Percentiles rank a stretch among this genome's conserved stretches.
phyloP scores from a whole-genome alignment of 2,797 vertebrate genomes.

The Acanthornis magna region DNA sequence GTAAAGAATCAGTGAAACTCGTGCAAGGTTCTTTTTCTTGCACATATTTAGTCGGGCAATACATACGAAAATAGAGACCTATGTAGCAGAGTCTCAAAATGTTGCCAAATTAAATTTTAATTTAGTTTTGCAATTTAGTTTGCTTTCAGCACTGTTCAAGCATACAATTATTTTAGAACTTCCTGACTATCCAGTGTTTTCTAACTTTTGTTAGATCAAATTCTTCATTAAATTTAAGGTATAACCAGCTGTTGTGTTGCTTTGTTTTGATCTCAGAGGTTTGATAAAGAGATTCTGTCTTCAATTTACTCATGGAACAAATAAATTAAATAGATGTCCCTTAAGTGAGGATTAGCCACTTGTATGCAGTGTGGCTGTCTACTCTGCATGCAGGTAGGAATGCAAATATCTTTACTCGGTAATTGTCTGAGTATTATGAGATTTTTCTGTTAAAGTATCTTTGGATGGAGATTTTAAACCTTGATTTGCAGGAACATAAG shows the following conservation, averaged over 20 bases:
- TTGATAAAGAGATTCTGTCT: background rate
- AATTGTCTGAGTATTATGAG: background rate
- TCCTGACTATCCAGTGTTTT: background rate
- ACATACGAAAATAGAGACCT: background rate
- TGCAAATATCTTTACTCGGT: background rate
- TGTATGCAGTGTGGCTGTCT: background rate
- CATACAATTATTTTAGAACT: background rate
- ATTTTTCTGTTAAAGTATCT: background rate
- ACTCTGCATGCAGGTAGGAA: background rate
- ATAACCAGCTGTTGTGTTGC: background rate
- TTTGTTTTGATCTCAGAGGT: background rate
- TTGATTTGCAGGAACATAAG: background rate
- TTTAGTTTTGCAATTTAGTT: background rate
- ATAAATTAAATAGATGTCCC: background rate
- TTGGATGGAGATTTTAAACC: background rate
- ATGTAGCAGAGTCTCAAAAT: background rate
- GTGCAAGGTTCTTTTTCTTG: background rate
- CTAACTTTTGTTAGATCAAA: background rate
- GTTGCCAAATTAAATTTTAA: background rate
- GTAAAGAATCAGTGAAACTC: background rate
- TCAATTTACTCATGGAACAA: background rate
- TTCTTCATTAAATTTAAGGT: background rate
- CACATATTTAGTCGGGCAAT: background rate
- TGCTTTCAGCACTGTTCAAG: background rate
- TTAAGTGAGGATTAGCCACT: background rate